These are phyloP conservation scores for Drosophila pseudoananassae DNA, from an alignment of 1,140 invertebrate genomes.

Conservation along the genomic window DNA sequence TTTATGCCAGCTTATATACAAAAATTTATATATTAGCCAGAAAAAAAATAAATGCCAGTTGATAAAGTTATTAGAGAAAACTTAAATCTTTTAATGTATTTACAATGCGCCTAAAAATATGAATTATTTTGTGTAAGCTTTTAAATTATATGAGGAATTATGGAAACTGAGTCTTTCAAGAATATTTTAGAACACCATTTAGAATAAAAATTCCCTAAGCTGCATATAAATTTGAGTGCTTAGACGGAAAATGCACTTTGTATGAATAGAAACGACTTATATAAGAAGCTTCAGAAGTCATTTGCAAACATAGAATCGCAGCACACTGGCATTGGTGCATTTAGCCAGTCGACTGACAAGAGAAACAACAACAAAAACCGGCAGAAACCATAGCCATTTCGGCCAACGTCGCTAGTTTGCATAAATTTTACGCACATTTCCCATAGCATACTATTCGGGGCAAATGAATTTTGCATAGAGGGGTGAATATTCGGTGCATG, in stretches of 20 bases:
- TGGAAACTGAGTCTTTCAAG: too few relatives aligned
- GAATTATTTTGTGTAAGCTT: too few relatives aligned
- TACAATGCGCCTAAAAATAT: too few relatives aligned
- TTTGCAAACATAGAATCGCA: constrained; percentile 34
- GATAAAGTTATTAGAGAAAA: too few relatives aligned
- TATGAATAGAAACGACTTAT: constrained; percentile 8
- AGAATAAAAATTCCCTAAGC: not conserved
- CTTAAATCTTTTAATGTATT: not conserved
- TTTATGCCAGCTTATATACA: constrained; percentile 5
- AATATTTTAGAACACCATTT: too few relatives aligned
- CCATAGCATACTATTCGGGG: constrained; percentile 18
- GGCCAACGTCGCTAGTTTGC: constrained; percentile 30
- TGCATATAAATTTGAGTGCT: constrained; percentile 12
- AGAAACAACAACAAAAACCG: constrained; percentile 8
- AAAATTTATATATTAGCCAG: not conserved
- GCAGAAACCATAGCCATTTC: constrained; percentile 23
- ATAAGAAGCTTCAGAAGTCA: constrained; percentile 23
- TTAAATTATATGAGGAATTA: too few relatives aligned
- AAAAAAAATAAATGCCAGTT: not conserved
- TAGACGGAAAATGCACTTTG: constrained; percentile 2
- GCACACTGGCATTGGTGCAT: constrained; percentile 14
- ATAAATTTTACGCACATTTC: constrained; percentile 41
- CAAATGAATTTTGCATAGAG: constrained; percentile 41
- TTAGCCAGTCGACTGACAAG: constrained; percentile 4
- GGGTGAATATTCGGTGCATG: not conserved